Base-by-base conservation (phyloP, 2,113 vertebrate species). In the Microcebus ravelobensis region DNA sequence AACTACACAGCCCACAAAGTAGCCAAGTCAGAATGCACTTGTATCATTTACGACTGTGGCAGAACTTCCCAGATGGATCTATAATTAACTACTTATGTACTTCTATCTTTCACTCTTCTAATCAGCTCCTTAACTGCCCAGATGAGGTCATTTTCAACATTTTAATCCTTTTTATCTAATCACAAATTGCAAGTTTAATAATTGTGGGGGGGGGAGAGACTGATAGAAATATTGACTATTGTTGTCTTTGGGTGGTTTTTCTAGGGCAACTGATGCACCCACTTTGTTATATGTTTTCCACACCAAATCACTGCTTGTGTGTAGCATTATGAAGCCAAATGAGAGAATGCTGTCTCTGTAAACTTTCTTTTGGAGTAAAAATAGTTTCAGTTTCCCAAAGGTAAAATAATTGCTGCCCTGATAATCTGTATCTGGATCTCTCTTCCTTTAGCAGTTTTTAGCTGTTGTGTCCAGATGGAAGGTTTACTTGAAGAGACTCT, bases 371-470 rank as follows among this genome's bases (percentile, higher is more conserved):
- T 97, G 59, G 94, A 97, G 42, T 97, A 97, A 98, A 98, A 98
- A 95, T 96, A 97, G 87, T 98, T 97, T 97, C 95, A 90, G 93
- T 97, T 97, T 98, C 97, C 96, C 91, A 81, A 96, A 98, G 97
- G 97, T 98, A 95, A 96, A 97, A 97, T 96, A 98, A 96, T 97
- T 96, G 93, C 92, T 90, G 71, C 84, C 82, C 80, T 81, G 94
- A 94, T 80, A 80, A 84, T 67, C 89, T 89, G 65, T 85, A 87
- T 91, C 74, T 92, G 83, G 84, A 92, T 96, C 87, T 87, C 20
- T 90, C 63, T 87, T 63, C 70, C 93, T 96, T 76, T 82, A 96
- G 91, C 45, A 21, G 84, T 96, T 98, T 97, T 94, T 90, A 95
- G 96, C 36, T 9, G 80, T 89, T 96, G 95, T 25, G 83, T 96